Conservation (phyloP, 2,113 vertebrate species). For the Muntiacus reevesi region DNA sequence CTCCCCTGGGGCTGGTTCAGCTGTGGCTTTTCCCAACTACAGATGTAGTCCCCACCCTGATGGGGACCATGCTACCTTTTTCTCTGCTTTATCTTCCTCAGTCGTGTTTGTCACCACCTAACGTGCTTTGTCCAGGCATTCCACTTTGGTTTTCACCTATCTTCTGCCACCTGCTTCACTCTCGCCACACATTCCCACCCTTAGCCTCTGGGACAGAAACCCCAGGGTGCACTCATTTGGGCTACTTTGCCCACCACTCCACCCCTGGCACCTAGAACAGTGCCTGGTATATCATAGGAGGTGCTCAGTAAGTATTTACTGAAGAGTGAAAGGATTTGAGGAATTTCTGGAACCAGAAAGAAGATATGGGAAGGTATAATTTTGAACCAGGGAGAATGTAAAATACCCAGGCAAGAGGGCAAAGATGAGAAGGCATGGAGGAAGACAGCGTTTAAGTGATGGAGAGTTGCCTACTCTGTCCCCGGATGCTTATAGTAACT, state of each 20-base stretch:
- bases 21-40: not conserved
- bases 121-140: not conserved
- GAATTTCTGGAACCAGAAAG: not conserved
- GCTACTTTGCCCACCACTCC: not conserved
- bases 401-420: not conserved
- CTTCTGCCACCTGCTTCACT: not conserved
- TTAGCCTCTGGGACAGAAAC: not conserved
- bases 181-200: not conserved
- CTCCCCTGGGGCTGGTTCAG: not conserved
- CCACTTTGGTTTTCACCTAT: not conserved
- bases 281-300: accelerated
- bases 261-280: not conserved
- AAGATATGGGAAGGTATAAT: not conserved
- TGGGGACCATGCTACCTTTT: not conserved
- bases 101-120: not conserved
- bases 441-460: not conserved
- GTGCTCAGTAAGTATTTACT: not conserved
- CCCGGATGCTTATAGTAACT: not conserved
- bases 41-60: not conserved
- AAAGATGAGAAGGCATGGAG: not conserved
- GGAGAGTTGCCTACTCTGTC: not conserved
- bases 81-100: not conserved
- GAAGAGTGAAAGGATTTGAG: not conserved
- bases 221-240: not conserved
- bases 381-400: not conserved